A percentile compares a stretch with the other conserved stretches of the same genome.
phyloP scores from a whole-genome alignment of 2,113 vertebrate genomes.

The Clupea harengus region DNA sequence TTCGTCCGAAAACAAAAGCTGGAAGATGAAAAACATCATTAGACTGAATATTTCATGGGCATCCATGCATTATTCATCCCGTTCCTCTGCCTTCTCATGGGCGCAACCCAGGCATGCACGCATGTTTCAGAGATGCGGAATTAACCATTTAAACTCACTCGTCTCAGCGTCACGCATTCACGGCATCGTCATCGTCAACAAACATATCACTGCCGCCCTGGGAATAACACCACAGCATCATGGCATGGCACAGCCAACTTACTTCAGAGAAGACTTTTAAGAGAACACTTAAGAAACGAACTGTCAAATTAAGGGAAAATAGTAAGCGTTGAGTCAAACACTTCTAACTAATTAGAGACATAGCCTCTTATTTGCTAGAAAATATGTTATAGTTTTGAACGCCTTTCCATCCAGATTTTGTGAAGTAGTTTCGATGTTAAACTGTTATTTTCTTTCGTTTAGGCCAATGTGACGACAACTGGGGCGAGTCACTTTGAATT shows the following conservation, averaged over 20 bases:
- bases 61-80: conserved; percentile 27
- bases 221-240: too few species aligned
- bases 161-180: not conserved
- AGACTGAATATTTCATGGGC: conserved; percentile 30
- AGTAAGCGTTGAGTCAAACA: too few species aligned
- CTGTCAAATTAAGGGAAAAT: too few species aligned
- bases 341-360: too few species aligned
- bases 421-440: not conserved
- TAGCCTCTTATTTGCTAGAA: too few species aligned
- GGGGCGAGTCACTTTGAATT: not conserved
- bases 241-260: too few species aligned
- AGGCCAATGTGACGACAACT: not conserved
- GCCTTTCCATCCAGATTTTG: not conserved
- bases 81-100: not conserved
- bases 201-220: not conserved
- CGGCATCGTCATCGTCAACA: not conserved
- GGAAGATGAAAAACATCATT: conserved; percentile 25
- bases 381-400: not conserved
- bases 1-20: conserved; percentile 21
- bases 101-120: not conserved
- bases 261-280: too few species aligned
- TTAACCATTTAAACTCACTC: not conserved
- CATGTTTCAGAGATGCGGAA: not conserved
- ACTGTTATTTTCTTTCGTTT: not conserved
- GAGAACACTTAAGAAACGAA: too few species aligned